Base-by-base conservation (phyloP, 2,113 vertebrate genomes). In the Semnornis frantzii region DNA sequence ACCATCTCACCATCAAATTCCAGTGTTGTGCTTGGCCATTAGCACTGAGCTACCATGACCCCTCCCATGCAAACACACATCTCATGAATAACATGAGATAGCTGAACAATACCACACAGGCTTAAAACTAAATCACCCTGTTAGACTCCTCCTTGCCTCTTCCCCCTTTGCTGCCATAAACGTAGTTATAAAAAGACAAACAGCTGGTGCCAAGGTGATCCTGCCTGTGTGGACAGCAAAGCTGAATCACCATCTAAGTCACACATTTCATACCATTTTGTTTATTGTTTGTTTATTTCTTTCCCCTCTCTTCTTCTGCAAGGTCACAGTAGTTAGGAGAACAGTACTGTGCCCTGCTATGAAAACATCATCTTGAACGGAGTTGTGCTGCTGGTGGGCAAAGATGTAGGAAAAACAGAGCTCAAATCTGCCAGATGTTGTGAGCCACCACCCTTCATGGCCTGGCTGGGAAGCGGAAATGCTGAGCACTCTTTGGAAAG, bases 1-100 rank as follows among this genome's bases (percentile, higher is more conserved):
- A 87, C 70, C 72, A 27, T 76, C 57, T 58, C 55, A 73, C 27
- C 79, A 55, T 91, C 79, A 79, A 68, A 86, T 93, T 71, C 64
- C 63, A 87, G n/a, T 89, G 70, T 90, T 97, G 87, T 90, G 69
- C 95, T 95, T 96, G 94, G 85, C 95, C 74, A 85, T 52, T 33
- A 69, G 52, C 8, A 3, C 74, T 54, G 60, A 65, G 86, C 87
- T 90, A 58, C 84, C 84, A 64, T 79, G 93, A 63, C 46, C 72
- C 54, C 50, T 55, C 33, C 15, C 50, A 25, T n/a, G 31, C 63
- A 85, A 63, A 77, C 42, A 64, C 33, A 58, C 74, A 44, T 16
- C 33, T 79, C 31, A 96, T 94, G 89, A 96, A 95, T 30, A 94
- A 58, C 4, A 11, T 63, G 55, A 87, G 68, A 84, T 50, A 90